Evolutionary conservation across 2,797 vertebrate genomes (phyloP).

Genomic region (Molossus alvarezi): DNA sequence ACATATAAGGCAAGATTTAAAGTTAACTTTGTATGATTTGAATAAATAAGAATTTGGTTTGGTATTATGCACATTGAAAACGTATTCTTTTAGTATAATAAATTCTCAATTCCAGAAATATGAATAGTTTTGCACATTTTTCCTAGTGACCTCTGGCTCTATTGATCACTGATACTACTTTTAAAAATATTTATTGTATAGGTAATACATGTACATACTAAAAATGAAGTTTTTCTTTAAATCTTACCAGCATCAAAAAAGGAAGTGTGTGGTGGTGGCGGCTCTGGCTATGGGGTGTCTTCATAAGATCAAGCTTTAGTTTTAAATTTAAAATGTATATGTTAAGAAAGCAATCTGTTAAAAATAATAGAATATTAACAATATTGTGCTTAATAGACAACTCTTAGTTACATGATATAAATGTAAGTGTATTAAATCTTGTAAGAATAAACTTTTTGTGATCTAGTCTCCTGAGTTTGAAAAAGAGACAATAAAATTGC

Average conservation of each 20-base stretch:
- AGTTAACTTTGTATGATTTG: neutral
- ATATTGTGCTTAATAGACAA: neutral
- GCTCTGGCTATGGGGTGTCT: neutral
- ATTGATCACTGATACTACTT: neutral
- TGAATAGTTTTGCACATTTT: conserved; percentile 38
- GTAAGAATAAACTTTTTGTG: conserved; percentile 10
- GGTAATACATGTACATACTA: neutral
- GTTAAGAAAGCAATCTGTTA: conserved; percentile 50
- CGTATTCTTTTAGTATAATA: too few relatives aligned
- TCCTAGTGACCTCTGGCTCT: neutral
- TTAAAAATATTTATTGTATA: conserved; percentile 37
- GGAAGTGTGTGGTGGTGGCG: neutral
- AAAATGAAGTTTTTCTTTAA: conserved; percentile 44
- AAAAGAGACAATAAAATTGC: conserved; percentile 41
- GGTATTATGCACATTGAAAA: neutral
- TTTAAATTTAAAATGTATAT: conserved; percentile 46
- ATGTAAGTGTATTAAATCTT: neutral
- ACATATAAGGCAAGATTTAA: conserved; percentile 10
- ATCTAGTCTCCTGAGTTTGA: conserved; percentile 24
- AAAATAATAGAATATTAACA: conserved; percentile 39
- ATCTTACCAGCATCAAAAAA: neutral
- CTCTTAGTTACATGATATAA: neutral
- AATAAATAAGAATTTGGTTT: conserved; percentile 39
- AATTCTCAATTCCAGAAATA: neutral
- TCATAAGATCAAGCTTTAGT: conserved; percentile 41